Base-by-base conservation (phyloP, 2,888 invertebrate species). In the Agrotis clavis region DNA sequence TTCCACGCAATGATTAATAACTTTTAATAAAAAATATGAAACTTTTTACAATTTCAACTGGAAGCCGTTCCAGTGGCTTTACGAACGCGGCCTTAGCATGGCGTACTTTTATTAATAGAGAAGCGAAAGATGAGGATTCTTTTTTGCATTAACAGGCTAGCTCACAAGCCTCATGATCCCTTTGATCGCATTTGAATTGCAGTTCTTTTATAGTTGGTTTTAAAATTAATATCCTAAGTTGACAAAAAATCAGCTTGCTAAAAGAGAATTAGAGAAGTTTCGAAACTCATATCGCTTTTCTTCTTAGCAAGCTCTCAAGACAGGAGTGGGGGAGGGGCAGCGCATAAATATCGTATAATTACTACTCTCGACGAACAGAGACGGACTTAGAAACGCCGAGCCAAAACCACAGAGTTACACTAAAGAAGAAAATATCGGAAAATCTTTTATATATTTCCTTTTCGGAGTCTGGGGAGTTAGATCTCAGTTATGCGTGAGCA, bases 321-420 rank as follows among this genome's bases (percentile, higher is more conserved):
- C 86, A 85, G 88, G 87, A 86, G 85, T 74, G 48, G 71, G 84
- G 87, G 88, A 81, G 90, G 88, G 88, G 88, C 84, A 86, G 76
- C 86, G 91, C 90, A 92, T 93, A 93, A 92, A 94, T 92, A 91
- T 92, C 90, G 88, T 90, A 92, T 93, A 93, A 93, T 93, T 92
- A 92, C 92, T 89, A 89, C 91, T 88, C 90, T 88, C 86, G 81
- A 81, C 76, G 48, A 74, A 74, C 89, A 89, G 90, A 83, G 89
- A 65, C 79, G 90, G 77, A 90, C 76, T 87, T 69, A 41, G 73
- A 67, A 75, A 70, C 9, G 19, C 25, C 7, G 4, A 51, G 35
- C 14, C 1, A 45, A 25, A 19, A 50, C 45, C 53, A 47, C 16
- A 54, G 19, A 19, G 50, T 53, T 19, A 51, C 7, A 25, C 21